A percentile compares a stretch with the other conserved stretches of the same genome.
Conservation (phyloP, 2,113 vertebrate species). For the Regulus satrapa region DNA sequence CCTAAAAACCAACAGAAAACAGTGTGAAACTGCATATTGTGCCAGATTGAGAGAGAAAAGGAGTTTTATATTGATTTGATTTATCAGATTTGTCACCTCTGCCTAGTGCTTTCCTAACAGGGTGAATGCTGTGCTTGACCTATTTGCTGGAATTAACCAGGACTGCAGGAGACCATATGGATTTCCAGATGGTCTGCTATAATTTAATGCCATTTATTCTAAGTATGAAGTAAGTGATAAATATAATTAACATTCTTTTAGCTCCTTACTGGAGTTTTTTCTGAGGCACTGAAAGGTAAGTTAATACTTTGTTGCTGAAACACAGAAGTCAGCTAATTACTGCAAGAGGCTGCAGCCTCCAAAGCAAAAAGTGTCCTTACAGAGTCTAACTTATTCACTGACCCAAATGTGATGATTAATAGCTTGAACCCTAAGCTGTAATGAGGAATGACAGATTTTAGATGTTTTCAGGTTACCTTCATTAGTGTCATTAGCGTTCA, state of each 20-base stretch:
- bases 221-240: conserved; percentile 71
- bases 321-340: conserved; percentile 76
- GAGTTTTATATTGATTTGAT: conserved; percentile 31
- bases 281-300: conserved; percentile 60
- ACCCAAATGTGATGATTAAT: conserved; percentile 73
- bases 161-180: conserved; percentile 73
- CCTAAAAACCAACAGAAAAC: not conserved
- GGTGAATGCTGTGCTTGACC: conserved; percentile 64
- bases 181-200: conserved; percentile 72
- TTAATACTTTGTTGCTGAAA: conserved; percentile 67
- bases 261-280: conserved; percentile 57
- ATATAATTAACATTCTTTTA: conserved; percentile 75
- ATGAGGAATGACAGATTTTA: conserved; percentile 69
- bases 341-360: conserved; percentile 57
- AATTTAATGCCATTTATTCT: conserved; percentile 73
- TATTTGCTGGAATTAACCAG: conserved; percentile 70
- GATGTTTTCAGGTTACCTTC: conserved; percentile 59
- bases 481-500: conserved; percentile 57
- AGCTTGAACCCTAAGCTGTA: conserved; percentile 61
- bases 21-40: not conserved
- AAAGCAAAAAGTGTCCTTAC: conserved; percentile 54
- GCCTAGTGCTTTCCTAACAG: conserved; percentile 67
- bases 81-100: conserved; percentile 48
- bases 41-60: not conserved
- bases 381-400: conserved; percentile 56